Evolutionary conservation across 2,113 vertebrate species (phyloP).

Genomic region (Sminthopsis crassicaudata): DNA sequence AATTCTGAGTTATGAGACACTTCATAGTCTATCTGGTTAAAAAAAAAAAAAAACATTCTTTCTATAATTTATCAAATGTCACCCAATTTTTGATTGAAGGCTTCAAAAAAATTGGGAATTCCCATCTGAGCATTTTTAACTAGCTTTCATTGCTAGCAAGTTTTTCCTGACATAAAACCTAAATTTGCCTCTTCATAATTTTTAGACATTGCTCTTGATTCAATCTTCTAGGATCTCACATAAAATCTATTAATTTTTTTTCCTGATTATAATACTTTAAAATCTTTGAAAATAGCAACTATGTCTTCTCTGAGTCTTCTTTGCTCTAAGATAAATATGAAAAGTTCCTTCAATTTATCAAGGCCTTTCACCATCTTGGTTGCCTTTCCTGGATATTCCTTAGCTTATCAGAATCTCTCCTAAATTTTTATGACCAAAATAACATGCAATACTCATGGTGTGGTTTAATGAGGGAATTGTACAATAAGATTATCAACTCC

Average conservation of each 20-base stretch:
- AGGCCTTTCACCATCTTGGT: not conserved
- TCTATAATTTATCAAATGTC: not conserved
- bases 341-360: not conserved
- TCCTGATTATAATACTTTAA: not conserved
- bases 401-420: not conserved
- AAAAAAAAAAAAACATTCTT: not conserved
- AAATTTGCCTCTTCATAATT: not conserved
- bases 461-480: not conserved
- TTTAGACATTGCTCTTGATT: not conserved
- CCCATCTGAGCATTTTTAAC: not conserved
- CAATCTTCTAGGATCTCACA: not conserved
- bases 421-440: not conserved
- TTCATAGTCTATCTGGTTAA: not conserved
- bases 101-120: not conserved
- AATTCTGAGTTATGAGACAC: not conserved
- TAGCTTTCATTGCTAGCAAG: not conserved
- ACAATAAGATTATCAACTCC: not conserved
- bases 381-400: not conserved
- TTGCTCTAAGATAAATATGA: not conserved
- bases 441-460: not conserved
- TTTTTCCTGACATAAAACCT: not conserved
- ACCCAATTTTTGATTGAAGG: not conserved
- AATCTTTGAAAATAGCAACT: not conserved
- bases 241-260: not conserved
- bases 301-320: not conserved